These are phyloP conservation scores for Anthophora plumipes DNA, from an alignment of 2,888 invertebrate species.

Conservation along the genomic window DNA sequence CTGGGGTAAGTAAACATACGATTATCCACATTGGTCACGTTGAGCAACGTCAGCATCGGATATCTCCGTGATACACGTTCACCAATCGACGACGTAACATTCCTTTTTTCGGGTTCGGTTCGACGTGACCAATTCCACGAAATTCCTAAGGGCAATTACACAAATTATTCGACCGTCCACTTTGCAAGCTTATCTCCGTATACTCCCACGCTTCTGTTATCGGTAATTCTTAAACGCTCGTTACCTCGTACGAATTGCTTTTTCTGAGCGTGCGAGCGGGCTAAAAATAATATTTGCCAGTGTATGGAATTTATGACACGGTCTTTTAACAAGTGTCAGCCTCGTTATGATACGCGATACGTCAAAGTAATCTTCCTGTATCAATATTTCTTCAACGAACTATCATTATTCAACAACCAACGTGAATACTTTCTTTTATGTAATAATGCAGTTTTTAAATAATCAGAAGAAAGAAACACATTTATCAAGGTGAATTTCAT, in stretches of 20 bases:
- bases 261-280: constrained; percentile 2
- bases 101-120: constrained; percentile 50
- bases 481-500: no score
- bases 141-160: constrained; percentile 64
- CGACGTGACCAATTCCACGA: constrained; percentile 57
- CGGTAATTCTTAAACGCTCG: constrained; percentile 54
- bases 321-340: background rate
- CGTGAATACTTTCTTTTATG: background rate
- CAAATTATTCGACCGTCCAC: constrained; percentile 65
- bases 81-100: constrained; percentile 59
- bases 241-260: constrained; percentile 35
- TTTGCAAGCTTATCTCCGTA: constrained; percentile 60
- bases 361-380: no score
- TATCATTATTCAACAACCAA: background rate
- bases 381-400: background rate
- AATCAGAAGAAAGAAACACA: no score
- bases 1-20: constrained; percentile 75
- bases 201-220: constrained; percentile 66
- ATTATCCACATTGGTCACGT: constrained; percentile 48
- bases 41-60: constrained; percentile 46
- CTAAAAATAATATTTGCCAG: constrained; percentile 32
- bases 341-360: constrained; percentile 3
- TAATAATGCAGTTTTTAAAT: no score
- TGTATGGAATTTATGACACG: constrained; percentile 14
- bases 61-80: constrained; percentile 49